Percentiles rank a stretch among this genome's conserved stretches.
phyloP scores from a whole-genome alignment of 1,140 invertebrate genomes.

The Cephus cinctus region DNA sequence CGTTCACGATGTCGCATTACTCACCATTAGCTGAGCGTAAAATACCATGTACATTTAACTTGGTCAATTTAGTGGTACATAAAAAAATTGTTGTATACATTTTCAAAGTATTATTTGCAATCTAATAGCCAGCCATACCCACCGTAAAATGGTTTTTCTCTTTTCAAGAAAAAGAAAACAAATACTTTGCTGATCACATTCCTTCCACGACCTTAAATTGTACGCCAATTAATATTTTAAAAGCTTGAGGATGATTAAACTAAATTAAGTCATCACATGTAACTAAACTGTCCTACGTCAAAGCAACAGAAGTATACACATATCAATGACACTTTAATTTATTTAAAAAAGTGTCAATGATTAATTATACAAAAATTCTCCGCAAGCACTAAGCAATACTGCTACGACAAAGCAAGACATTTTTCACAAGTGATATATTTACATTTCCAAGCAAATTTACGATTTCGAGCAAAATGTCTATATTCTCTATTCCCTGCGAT shows the following conservation, averaged over 20 bases:
- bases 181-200: conserved; percentile 13
- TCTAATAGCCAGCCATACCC: too few relatives aligned
- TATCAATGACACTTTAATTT: not conserved
- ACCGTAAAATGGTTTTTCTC: too few relatives aligned
- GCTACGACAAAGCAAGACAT: not conserved
- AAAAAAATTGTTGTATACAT: too few relatives aligned
- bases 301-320: not conserved
- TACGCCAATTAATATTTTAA: not conserved
- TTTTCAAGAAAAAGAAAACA: too few relatives aligned
- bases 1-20: too few relatives aligned
- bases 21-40: too few relatives aligned
- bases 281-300: not conserved
- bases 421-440: too few relatives aligned
- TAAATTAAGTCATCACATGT: not conserved
- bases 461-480: not conserved
- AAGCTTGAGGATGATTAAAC: not conserved
- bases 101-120: too few relatives aligned
- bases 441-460: too few relatives aligned
- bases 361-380: not conserved
- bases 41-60: too few relatives aligned
- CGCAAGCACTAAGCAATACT: not conserved
- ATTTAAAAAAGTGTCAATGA: not conserved
- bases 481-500: not conserved
- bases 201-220: conserved; percentile 15
- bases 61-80: too few relatives aligned